These are phyloP conservation scores for Zootoca vivipara DNA, from an alignment of 2,113 vertebrate genomes.

Conservation along the genomic window DNA sequence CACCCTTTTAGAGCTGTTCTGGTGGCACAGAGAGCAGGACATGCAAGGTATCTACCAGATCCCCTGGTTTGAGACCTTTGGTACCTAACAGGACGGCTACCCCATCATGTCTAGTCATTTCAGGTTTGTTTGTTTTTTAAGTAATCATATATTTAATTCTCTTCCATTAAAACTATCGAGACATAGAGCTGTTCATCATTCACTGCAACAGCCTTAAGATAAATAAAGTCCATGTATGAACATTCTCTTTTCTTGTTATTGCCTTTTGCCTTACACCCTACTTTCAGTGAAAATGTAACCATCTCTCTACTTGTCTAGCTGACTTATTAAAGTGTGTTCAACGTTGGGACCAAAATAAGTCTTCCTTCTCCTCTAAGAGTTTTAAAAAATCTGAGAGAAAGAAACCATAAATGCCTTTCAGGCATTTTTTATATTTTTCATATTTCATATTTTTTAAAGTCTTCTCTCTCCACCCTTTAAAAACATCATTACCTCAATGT, in stretches of 20 bases:
- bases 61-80: background rate
- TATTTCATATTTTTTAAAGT: conserved; percentile 1
- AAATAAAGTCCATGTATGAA: background rate
- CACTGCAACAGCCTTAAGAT: background rate
- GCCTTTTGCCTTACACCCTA: background rate
- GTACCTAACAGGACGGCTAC: background rate
- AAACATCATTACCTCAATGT: background rate
- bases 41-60: background rate
- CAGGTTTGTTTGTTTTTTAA: background rate
- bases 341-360: background rate
- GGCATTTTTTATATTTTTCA: no score
- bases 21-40: background rate
- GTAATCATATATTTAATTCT: background rate
- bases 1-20: background rate
- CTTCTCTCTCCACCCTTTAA: conserved; percentile 20
- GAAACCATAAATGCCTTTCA: conserved; percentile 19
- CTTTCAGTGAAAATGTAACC: background rate
- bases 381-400: background rate
- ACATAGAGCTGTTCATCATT: no score
- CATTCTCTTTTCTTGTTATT: background rate
- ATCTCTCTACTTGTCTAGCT: background rate
- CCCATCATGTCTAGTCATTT: background rate
- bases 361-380: background rate
- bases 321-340: background rate
- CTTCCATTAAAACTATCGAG: background rate